These are phyloP conservation scores for Podiceps cristatus DNA, from an alignment of 2,113 vertebrate species.

Conservation along the genomic window DNA sequence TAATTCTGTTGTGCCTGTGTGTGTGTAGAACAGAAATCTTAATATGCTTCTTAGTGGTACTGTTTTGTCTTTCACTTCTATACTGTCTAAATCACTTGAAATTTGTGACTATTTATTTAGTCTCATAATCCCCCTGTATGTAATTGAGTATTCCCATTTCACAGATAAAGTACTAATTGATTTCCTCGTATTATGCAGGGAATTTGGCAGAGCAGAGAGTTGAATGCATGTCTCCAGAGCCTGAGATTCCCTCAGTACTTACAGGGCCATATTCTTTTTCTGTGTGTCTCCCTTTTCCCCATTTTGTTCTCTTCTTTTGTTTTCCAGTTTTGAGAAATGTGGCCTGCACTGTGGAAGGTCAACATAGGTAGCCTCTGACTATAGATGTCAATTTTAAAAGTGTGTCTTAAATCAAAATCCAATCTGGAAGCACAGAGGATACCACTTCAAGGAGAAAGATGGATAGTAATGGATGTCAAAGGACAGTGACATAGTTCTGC, in stretches of 20 bases:
- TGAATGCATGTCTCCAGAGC: slow-evolving; percentile 34
- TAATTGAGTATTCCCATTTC: slow-evolving; percentile 67
- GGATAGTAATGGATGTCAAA: neutral
- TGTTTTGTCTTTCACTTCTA: slow-evolving; percentile 12
- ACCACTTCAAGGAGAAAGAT: neutral
- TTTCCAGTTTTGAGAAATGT: neutral
- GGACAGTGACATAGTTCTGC: neutral
- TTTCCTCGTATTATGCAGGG: slow-evolving; percentile 56
- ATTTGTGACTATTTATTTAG: slow-evolving; percentile 64
- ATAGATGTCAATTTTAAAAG: neutral
- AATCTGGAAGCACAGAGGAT: neutral
- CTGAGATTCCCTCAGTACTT: slow-evolving; percentile 26
- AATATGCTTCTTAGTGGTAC: neutral
- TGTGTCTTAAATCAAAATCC: neutral
- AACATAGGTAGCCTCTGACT: neutral
- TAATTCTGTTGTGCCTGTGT: neutral
- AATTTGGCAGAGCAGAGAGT: slow-evolving; percentile 62
- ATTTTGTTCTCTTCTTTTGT: neutral
- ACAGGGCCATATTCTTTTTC: slow-evolving; percentile 7
- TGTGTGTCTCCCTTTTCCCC: neutral
- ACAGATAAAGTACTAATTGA: slow-evolving; percentile 68
- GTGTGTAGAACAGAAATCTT: neutral
- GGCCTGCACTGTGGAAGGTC: neutral
- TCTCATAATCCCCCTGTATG: slow-evolving; percentile 52
- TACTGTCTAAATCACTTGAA: slow-evolving; percentile 42